Base-by-base conservation (phyloP, 2,888 invertebrate genomes). In the Conomelus anceps region DNA sequence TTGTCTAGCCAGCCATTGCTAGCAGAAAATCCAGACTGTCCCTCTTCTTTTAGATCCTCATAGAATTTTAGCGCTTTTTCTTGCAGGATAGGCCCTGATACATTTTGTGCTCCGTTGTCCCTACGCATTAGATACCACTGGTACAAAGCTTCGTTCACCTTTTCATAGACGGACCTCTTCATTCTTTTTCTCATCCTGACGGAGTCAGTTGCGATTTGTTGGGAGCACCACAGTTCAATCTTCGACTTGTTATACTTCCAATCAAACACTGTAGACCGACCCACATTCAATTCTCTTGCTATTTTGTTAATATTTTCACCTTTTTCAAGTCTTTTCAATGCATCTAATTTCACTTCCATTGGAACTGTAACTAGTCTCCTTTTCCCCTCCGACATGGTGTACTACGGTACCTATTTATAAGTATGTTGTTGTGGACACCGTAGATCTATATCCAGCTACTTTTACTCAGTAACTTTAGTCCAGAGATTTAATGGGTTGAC, bases 271-370 rank as follows among this genome's bases (percentile, higher is more conserved):
- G 91, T 91, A 84, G 90, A 90, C 87, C 86, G 90, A 22, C 90
- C 90, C 24, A 91, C 89, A 29, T 90, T 89, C 24, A 89, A 90
- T n/a, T 90, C 90, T 63, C 85, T 63, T 63, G 90, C 89, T 22
- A 90, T 34, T 63, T 89, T 90, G 20, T 88, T 89, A 22, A 89
- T 22, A 22, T 86, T 89, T 90, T 90, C 90, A 11, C 91, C 63
- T 20, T 63, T 63, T 41, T 91, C 90, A n/a, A 91, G 84, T 29
- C 90, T 89, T 63, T 89, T 89, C 88, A 91, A 89, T 23, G 89
- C 91, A 84, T 89, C 87, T 13, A 91, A 26, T 90, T 91, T 91
- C 89, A 89, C 84, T 91, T 91, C 89, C 22, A 91, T 85, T 34
- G 91, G 90, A 34, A 90, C 86, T 22, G 89, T 84, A 85, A 17